phyloP scores from a whole-genome alignment of 2,113 vertebrate genomes.

The Rhabdomys dilectus region DNA sequence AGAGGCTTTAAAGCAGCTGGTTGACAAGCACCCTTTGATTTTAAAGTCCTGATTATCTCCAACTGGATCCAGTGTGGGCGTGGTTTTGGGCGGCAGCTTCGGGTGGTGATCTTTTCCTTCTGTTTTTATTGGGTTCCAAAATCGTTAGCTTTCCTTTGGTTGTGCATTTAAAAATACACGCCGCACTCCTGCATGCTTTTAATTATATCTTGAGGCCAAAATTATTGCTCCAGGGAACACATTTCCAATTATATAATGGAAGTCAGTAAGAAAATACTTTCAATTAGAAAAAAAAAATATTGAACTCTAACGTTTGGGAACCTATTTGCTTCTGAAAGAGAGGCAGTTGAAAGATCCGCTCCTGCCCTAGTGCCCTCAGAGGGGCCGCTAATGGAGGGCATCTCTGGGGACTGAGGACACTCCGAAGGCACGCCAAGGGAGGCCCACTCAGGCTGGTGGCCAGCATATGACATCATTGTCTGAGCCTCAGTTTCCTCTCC shows the following conservation, averaged over 20 bases:
- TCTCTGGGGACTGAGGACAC: neutral
- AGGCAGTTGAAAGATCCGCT: neutral
- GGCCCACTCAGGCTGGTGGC: neutral
- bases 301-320: neutral
- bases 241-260: slow-evolving; percentile 68
- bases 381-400: neutral
- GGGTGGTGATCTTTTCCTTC: neutral
- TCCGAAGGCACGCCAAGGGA: neutral
- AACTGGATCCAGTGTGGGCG: neutral
- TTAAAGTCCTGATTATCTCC: slow-evolving; percentile 39
- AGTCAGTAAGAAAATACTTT: slow-evolving; percentile 66
- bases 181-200: slow-evolving; percentile 61
- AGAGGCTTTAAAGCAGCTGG: neutral
- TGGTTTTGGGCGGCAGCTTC: neutral
- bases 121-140: slow-evolving; percentile 44
- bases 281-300: slow-evolving; percentile 42
- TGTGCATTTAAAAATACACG: slow-evolving; percentile 60
- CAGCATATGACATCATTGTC: accelerated
- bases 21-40: neutral
- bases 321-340: slow-evolving; percentile 4
- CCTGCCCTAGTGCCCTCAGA: accelerated
- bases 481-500: neutral
- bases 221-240: slow-evolving; percentile 50
- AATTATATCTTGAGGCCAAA: slow-evolving; percentile 74
- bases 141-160: slow-evolving; percentile 50